A percentile compares a stretch with the other conserved stretches of the same genome.
Evolutionary conservation across 2,888 invertebrate genomes (phyloP).

Genomic region (Latrodectus elegans): DNA sequence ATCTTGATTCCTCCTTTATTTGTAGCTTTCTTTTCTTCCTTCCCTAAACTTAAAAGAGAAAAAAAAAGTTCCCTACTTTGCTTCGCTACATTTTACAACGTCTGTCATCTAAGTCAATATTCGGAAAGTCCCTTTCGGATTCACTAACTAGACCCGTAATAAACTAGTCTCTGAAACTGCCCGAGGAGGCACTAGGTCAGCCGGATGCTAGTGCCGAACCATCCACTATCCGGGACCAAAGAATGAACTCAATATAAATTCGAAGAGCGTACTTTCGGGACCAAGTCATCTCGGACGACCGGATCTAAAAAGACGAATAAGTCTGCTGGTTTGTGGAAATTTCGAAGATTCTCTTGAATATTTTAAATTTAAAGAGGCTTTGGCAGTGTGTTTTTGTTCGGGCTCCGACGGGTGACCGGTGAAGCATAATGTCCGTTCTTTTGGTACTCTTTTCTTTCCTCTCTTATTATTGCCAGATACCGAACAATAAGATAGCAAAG

Average conservation of each 20-base stretch:
- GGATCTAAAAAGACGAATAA: not conserved
- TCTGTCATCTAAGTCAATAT: not conserved
- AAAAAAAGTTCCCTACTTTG: not conserved
- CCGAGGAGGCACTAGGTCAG: not conserved
- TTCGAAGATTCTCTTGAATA: slow-evolving; percentile 1
- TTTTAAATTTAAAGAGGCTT: slow-evolving; percentile 4
- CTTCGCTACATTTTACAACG: not conserved
- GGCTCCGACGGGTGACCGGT: not conserved
- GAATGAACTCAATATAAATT: slow-evolving; percentile 5
- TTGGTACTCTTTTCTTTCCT: not conserved
- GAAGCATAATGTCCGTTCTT: not conserved
- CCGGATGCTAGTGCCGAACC: not conserved
- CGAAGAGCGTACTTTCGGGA: not conserved
- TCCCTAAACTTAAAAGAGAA: too few species aligned
- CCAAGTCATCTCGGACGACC: not conserved
- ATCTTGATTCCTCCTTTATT: too few species aligned
- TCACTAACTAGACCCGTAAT: not conserved
- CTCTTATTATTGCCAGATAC: not conserved
- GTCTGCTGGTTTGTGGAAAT: not conserved
- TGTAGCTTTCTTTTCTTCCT: too few species aligned
- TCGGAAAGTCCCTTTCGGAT: not conserved
- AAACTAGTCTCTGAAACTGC: not conserved
- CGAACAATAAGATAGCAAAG: not conserved
- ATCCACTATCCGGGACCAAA: not conserved
- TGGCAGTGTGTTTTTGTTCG: not conserved